Percentiles rank a stretch among this genome's conserved stretches.
Conservation (phyloP, 2,797 vertebrate species). For the Neosilurus mollespiculum region DNA sequence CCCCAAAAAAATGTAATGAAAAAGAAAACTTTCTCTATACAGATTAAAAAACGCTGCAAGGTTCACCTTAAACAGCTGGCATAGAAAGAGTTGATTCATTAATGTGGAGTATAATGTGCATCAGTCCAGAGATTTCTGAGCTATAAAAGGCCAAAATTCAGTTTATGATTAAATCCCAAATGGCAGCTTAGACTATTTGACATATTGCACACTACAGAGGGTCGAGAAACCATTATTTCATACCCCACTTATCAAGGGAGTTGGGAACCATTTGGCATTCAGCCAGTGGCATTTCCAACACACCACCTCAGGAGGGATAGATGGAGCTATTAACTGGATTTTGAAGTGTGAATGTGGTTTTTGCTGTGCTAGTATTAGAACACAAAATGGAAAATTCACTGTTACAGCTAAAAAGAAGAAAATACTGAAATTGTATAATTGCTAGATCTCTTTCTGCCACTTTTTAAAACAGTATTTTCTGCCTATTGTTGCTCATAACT, state of each 20-base stretch:
- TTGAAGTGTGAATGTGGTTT: neutral
- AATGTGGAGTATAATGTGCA: neutral
- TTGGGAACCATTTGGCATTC: constrained; percentile 27
- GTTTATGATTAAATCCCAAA: constrained; percentile 37
- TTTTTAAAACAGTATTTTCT: neutral
- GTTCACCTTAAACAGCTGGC: neutral
- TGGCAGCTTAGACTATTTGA: constrained; percentile 25
- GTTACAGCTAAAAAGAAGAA: neutral
- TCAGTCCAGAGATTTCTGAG: neutral
- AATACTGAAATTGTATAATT: neutral
- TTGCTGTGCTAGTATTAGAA: neutral
- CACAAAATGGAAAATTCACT: neutral
- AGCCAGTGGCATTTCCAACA: constrained; percentile 46
- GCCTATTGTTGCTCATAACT: too few species aligned
- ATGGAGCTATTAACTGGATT: constrained; percentile 22
- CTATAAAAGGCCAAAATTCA: neutral
- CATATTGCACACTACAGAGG: constrained; percentile 6
- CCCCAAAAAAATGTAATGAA: too few species aligned
- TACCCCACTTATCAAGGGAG: constrained; percentile 24
- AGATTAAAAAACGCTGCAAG: neutral
- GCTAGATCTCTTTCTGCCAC: neutral
- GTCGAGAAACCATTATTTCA: constrained; percentile 38
- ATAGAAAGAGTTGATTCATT: neutral
- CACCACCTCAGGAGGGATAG: constrained; percentile 22
- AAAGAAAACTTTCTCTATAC: neutral